phyloP scores from a whole-genome alignment of 2,797 vertebrate genomes.

The Chelon auratus region DNA sequence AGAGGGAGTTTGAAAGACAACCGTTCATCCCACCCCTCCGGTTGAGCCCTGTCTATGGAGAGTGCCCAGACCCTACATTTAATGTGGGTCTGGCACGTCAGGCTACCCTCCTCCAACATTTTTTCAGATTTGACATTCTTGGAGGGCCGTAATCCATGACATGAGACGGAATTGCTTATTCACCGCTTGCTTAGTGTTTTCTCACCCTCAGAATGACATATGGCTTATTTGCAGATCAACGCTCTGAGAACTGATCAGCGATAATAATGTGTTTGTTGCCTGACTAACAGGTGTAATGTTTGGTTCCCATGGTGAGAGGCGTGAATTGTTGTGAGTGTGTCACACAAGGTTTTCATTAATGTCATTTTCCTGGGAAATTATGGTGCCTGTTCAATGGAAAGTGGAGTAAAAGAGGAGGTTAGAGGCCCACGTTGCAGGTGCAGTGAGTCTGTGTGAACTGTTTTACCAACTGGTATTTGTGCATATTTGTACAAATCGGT shows the following conservation, averaged over 20 bases:
- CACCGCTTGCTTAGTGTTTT: conserved; percentile 6
- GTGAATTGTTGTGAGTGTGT: conserved; percentile 27
- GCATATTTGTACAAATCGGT: background rate
- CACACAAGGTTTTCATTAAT: conserved; percentile 18
- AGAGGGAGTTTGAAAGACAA: too few species aligned
- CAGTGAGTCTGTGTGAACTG: background rate
- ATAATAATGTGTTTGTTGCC: conserved; percentile 39
- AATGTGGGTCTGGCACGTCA: too few species aligned
- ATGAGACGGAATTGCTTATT: background rate
- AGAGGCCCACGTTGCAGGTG: background rate
- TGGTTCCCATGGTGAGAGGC: conserved; percentile 11
- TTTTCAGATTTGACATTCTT: background rate
- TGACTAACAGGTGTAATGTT: conserved; percentile 17
- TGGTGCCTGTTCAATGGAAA: background rate
- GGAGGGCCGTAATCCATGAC: background rate
- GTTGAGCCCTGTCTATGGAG: too few species aligned
- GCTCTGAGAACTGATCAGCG: conserved; percentile 9
- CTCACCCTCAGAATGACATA: background rate
- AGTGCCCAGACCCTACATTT: too few species aligned
- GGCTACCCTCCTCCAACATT: background rate
- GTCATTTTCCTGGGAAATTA: conserved; percentile 12
- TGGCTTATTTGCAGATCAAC: conserved; percentile 28
- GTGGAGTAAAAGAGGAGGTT: background rate
- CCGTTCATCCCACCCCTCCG: too few species aligned
- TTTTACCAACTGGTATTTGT: background rate